Percentiles rank a stretch among this genome's conserved stretches.
Evolutionary conservation across 2,888 invertebrate species (phyloP).

Genomic region (Sphaerophoria rueppellii): DNA sequence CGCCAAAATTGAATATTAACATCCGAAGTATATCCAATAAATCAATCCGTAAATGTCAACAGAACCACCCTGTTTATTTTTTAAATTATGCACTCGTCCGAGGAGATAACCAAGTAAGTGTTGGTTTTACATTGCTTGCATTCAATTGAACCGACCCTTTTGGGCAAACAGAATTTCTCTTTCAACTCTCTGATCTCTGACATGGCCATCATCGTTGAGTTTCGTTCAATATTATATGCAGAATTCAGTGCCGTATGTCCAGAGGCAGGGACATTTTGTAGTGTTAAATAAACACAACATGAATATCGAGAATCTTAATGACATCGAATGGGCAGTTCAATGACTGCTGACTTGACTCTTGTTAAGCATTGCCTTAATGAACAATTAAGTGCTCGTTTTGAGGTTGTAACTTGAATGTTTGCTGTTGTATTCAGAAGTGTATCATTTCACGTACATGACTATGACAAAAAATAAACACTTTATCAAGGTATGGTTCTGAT

Average conservation of each 20-base stretch:
- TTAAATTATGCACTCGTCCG: neutral
- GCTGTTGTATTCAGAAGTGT: slow-evolving; percentile 3
- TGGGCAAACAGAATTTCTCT: slow-evolving; percentile 24
- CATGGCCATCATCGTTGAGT: slow-evolving; percentile 11
- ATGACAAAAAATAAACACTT: neutral
- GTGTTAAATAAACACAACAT: slow-evolving; percentile 50
- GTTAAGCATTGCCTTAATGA: slow-evolving; percentile 45
- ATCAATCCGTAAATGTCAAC: neutral
- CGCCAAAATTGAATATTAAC: no score
- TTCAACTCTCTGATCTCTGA: slow-evolving; percentile 22
- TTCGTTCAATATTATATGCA: neutral
- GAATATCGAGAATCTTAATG: slow-evolving; percentile 49
- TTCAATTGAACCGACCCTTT: slow-evolving; percentile 39
- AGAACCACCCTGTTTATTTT: neutral
- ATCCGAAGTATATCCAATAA: neutral
- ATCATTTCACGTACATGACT: neutral
- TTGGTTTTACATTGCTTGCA: slow-evolving; percentile 42
- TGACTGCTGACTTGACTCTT: slow-evolving; percentile 26
- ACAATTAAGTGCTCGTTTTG: slow-evolving; percentile 48
- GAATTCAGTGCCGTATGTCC: neutral
- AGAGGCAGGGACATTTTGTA: slow-evolving; percentile 6
- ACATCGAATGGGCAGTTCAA: slow-evolving; percentile 37
- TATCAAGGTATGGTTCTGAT: no score
- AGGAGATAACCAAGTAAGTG: slow-evolving; percentile 28
- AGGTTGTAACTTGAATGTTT: slow-evolving; percentile 16